Conservation (phyloP, 2,888 invertebrate genomes). For the Neoaliturus tenellus region DNA sequence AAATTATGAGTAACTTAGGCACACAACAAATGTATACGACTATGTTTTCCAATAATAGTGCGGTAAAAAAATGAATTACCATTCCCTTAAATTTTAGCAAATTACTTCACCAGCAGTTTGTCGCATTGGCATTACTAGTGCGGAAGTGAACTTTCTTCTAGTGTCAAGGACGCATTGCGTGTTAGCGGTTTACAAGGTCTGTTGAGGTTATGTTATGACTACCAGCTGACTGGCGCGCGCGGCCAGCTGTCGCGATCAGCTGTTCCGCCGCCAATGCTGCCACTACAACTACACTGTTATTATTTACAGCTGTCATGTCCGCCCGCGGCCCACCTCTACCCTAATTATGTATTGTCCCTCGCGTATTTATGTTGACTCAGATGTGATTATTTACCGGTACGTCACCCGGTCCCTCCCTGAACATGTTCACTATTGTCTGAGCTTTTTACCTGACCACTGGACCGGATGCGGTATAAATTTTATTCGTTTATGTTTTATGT, state of each 20-base stretch:
- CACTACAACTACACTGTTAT: conserved; percentile 11
- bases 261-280: conserved; percentile 23
- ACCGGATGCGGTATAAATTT: neutral
- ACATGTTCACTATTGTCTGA: conserved; percentile 25
- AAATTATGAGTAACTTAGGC: too few relatives aligned
- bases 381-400: conserved; percentile 38
- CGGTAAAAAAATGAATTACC: too few relatives aligned
- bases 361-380: conserved; percentile 46
- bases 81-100: too few relatives aligned
- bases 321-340: conserved; percentile 38
- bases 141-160: neutral
- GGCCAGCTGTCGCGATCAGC: neutral
- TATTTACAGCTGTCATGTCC: conserved; percentile 35
- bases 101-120: too few relatives aligned
- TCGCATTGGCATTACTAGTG: too few relatives aligned
- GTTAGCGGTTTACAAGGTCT: neutral
- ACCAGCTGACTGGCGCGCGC: conserved; percentile 14
- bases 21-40: too few relatives aligned
- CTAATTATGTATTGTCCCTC: conserved; percentile 38
- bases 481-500: too few relatives aligned
- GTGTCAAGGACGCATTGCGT: neutral
- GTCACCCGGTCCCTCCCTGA: neutral
- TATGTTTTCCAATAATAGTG: too few relatives aligned
- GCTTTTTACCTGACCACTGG: neutral
- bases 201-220: conserved; percentile 37